Conservation (phyloP, 2,888 invertebrate genomes). For the Nyleta sp. region DNA sequence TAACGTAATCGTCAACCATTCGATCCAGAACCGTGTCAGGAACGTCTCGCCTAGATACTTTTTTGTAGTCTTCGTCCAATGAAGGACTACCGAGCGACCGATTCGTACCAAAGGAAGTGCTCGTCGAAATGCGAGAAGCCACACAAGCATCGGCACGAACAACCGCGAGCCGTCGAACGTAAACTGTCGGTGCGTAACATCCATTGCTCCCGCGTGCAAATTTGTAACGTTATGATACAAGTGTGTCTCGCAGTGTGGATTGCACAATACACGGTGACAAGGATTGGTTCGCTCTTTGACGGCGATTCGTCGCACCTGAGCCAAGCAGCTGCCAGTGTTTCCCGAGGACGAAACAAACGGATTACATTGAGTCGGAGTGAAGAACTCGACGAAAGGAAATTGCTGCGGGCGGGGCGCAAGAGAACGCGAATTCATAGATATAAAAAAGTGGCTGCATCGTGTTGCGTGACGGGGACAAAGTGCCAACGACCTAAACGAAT, state of each 20-base stretch:
- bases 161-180: slow-evolving; percentile 35
- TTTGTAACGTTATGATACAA: slow-evolving; percentile 60
- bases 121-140: neutral
- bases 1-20: no score
- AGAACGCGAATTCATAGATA: slow-evolving; percentile 38
- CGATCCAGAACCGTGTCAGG: slow-evolving; percentile 15
- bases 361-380: neutral
- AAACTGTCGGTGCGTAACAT: slow-evolving; percentile 37
- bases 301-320: slow-evolving; percentile 23
- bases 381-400: no score
- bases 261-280: slow-evolving; percentile 50
- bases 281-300: slow-evolving; percentile 21
- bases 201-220: slow-evolving; percentile 43
- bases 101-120: neutral
- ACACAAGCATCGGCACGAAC: slow-evolving; percentile 48
- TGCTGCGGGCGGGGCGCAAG: neutral
- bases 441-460: slow-evolving; percentile 45
- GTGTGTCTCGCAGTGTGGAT: slow-evolving; percentile 46
- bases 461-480: slow-evolving; percentile 45
- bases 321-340: slow-evolving; percentile 27
- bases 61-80: slow-evolving; percentile 19
- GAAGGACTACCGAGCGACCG: slow-evolving; percentile 30
- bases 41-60: no score
- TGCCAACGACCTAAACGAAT: slow-evolving; percentile 54
- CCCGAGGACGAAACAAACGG: slow-evolving; percentile 4